A percentile compares a stretch with the other conserved stretches of the same genome.
Conservation (phyloP, 2,113 vertebrate species). For the Thryonomys swinderianus region DNA sequence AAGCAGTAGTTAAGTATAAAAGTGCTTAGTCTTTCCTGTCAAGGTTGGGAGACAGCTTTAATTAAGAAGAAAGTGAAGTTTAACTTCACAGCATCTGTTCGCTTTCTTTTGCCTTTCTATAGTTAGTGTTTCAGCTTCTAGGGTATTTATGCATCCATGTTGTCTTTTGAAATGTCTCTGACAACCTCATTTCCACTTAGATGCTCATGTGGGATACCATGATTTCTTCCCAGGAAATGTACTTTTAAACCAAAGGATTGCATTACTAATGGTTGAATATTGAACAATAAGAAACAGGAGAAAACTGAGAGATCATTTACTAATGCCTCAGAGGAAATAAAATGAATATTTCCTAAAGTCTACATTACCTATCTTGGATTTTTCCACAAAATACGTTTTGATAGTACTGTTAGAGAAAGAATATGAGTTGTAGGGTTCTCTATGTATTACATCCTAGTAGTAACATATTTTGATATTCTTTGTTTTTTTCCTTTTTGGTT, state of each 20-base stretch:
- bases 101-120: not conserved
- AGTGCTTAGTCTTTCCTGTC: not conserved
- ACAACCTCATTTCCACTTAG: conserved; percentile 28
- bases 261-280: not conserved
- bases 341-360: not conserved
- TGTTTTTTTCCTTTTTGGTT: conserved; percentile 25
- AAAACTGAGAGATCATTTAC: not conserved
- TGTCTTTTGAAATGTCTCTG: not conserved
- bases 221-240: not conserved
- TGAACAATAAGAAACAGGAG: conserved; percentile 4
- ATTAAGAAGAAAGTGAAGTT: not conserved
- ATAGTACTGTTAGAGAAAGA: not conserved
- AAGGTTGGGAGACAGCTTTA: not conserved
- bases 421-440: not conserved
- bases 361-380: not conserved
- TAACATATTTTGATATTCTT: conserved; percentile 27
- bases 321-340: not conserved
- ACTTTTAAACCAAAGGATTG: conserved; percentile 11
- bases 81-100: not conserved
- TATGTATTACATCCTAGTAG: not conserved
- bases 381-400: not conserved
- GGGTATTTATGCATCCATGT: not conserved
- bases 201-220: not conserved
- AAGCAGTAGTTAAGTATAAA: not conserved
- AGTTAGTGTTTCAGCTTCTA: conserved; percentile 10